Evolutionary conservation across 2,797 vertebrate species (phyloP).

Genomic region (Rhinella marina): DNA sequence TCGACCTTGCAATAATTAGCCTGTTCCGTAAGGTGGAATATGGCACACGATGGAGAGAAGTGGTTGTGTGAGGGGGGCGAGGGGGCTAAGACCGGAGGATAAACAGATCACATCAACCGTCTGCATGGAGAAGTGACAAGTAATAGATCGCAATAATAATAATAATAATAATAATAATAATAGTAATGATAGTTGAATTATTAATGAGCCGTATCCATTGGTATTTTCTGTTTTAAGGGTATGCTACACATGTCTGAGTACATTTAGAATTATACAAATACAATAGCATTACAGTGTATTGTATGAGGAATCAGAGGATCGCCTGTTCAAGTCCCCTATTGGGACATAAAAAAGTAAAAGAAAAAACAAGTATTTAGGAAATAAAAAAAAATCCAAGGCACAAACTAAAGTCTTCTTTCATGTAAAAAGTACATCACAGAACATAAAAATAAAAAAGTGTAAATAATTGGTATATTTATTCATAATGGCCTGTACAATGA

Average conservation of each 20-base stretch:
- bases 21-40: constrained; percentile 23
- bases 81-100: background rate
- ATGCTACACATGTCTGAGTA: background rate
- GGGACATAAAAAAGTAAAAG: no score
- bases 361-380: no score
- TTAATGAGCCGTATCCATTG: background rate
- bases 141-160: background rate
- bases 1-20: constrained; percentile 42
- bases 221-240: background rate
- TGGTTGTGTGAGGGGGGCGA: background rate
- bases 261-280: no score
- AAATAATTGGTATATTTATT: no score
- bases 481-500: no score
- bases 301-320: no score
- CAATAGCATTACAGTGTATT: no score
- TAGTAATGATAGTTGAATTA: background rate
- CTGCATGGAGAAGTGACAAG: background rate
- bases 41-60: constrained; percentile 4
- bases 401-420: no score
- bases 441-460: no score
- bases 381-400: no score
- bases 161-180: background rate
- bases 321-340: no score
- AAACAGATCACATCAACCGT: background rate
- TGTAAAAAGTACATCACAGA: no score